Evolutionary conservation across 2,797 vertebrate species (phyloP), one percentile per base, ranked within the genome.

Genomic region (Oreortyx pictus): DNA sequence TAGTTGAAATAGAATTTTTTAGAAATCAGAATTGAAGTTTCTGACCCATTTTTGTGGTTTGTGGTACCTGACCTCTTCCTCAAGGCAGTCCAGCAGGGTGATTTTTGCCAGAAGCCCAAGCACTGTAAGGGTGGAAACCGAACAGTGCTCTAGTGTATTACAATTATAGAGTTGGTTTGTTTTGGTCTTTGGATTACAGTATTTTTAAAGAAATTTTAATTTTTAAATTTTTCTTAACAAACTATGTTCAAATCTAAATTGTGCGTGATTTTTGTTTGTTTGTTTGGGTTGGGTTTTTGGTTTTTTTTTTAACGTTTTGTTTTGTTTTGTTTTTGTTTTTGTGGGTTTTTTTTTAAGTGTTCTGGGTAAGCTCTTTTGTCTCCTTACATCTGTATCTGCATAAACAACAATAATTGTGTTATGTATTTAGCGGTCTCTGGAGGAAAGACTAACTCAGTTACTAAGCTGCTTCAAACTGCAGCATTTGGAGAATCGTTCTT

Each of bases 11-110:
- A 83, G 56, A 83, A 73, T 81, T 94, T 91, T 50, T 50, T 77
- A 89, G 77, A 92, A 93, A 41, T 89, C 80, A 79, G n/a, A 86
- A 68, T 39, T 86, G 44, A 88, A 89, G 85, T 86, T 88, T 86
- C 76, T 88, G 71, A 79, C 62, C 56, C 64, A 49, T 89, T 89
- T 89, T 90, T 87, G 44, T 89, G 66, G 82, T 87, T 94, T 18
- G 31, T 76, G 64, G 41, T 89, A 54, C 83, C 70, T 88, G 71
- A 88, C 47, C 31, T 79, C 74, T 95, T 84, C 67, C 46, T 91
- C 0, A 1, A 60, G 73, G 37, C 79, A 44, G 39, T 79, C 37
- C 25, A 54, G 46, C 41, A 67, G 62, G 8, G n/a, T 46, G 2
- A 1, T 60, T 88, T 93, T 93, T 79, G 50, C 86, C 56, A 64